phyloP scores from a whole-genome alignment of 2,888 invertebrate genomes.

The Tethea ocularis region DNA sequence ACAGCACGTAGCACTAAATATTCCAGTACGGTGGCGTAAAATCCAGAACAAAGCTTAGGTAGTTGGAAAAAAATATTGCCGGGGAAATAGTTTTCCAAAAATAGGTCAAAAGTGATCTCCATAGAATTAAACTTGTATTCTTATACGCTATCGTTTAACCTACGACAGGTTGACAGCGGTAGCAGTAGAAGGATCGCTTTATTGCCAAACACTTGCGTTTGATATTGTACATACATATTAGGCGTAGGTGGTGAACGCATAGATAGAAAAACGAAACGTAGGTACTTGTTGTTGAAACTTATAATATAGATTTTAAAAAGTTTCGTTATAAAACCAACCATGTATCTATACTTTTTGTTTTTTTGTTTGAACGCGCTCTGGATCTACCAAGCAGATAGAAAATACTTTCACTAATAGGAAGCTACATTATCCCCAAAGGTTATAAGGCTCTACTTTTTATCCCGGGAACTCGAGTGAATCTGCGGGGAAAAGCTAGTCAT shows the following conservation, averaged over 20 bases:
- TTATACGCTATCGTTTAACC: slow-evolving; percentile 27
- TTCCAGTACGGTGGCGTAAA: neutral
- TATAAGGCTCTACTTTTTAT: too few relatives aligned
- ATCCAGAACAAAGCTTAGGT: neutral
- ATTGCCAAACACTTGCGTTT: slow-evolving; percentile 28
- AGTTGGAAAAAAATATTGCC: neutral
- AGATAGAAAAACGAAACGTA: slow-evolving; percentile 23
- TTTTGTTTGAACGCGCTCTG: too few relatives aligned
- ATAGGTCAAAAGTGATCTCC: neutral
- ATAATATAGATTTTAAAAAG: slow-evolving; percentile 13
- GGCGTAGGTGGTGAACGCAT: slow-evolving; percentile 21
- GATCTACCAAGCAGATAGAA: too few relatives aligned
- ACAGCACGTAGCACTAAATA: slow-evolving; percentile 18
- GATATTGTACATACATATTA: slow-evolving; percentile 18
- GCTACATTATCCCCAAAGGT: too few relatives aligned
- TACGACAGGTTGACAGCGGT: slow-evolving; percentile 32
- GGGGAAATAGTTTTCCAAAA: neutral
- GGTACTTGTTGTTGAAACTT: slow-evolving; percentile 10
- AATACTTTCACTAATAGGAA: too few relatives aligned
- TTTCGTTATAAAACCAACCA: slow-evolving; percentile 14
- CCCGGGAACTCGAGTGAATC: too few relatives aligned
- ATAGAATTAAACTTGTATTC: neutral
- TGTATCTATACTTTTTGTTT: too few relatives aligned
- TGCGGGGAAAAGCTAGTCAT: too few relatives aligned
- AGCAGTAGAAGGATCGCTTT: slow-evolving; percentile 22